Evolutionary conservation across 2,888 invertebrate species (phyloP).

Genomic region (Tupiocoris notatus): DNA sequence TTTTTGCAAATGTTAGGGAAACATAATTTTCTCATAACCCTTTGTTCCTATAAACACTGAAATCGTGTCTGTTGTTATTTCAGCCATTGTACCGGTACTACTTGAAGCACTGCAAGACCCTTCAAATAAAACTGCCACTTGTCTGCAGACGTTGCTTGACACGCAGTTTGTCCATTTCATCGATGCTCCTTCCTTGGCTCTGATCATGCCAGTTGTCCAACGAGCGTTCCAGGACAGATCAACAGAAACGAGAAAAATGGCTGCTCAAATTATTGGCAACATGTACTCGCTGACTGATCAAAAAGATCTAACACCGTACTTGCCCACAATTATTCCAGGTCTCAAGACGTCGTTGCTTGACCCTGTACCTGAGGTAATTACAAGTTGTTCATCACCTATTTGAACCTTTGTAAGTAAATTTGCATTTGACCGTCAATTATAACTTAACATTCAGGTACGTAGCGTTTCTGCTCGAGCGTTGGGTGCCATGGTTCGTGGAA

Average conservation of each 20-base stretch:
- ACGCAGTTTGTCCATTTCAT: conserved; percentile 99
- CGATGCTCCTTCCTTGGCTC: conserved; percentile 95
- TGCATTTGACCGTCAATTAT: too few species aligned
- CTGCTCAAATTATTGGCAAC: conserved; percentile 98
- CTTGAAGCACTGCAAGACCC: conserved; percentile 94
- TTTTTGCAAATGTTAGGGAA: neutral
- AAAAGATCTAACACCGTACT: conserved; percentile 94
- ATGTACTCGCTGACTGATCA: conserved; percentile 99
- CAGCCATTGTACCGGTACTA: conserved; percentile 79
- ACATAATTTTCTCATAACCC: neutral
- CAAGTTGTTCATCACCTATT: neutral
- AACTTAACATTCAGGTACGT: conserved; percentile 61
- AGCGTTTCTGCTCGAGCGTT: conserved; percentile 94
- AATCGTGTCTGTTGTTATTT: too few species aligned
- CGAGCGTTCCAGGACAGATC: conserved; percentile 96
- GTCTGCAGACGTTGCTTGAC: conserved; percentile 89
- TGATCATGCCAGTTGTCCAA: conserved; percentile 99
- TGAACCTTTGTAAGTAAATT: too few species aligned
- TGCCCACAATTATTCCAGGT: conserved; percentile 94
- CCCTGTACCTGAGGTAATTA: conserved; percentile 82
- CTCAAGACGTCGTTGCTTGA: conserved; percentile 92
- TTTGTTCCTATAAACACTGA: too few species aligned
- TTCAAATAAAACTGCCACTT: conserved; percentile 87
- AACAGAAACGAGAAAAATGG: conserved; percentile 98
- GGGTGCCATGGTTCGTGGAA: conserved; percentile 96